Evolutionary conservation across 2,888 invertebrate genomes (phyloP), one percentile per base, ranked within the genome.

Genomic region (Hesperia comma): DNA sequence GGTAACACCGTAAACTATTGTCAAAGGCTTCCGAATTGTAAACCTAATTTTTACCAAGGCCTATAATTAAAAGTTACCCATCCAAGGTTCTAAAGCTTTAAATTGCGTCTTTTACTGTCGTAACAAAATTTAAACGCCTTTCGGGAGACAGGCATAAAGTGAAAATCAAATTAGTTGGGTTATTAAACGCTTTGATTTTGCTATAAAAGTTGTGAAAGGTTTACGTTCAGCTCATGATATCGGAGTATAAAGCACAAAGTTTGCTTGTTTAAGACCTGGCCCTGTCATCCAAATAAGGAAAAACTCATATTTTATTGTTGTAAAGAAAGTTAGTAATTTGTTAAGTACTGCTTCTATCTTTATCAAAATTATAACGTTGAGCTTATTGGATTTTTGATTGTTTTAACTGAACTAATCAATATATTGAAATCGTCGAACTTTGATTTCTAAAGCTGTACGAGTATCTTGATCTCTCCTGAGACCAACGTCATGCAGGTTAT

Each of bases 41-140:
- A 60, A 54, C 54, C 33, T n/a, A 66, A 58, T 58, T 54, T 60
- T 66, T 66, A 53, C 58, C 58, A 54, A 33, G 46, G 60, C 32
- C 60, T 21, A 60, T 66, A 66, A 66, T 66, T 60, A 66, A 66
- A 66, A 66, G 66, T 66, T 66, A 66, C 53, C 41, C 54, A 46
- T 60, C 37, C 32, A 60, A 43, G 51, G 60, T 54, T 60, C 54
- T 19, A 58, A 66, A 43, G 58, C 60, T 54, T 60, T 54, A 66
- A 66, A 66, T 66, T 66, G 60, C 66, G 66, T 66, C 58, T 66
- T 66, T 66, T 58, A 66, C 60, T 60, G 66, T 37, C 58, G 66
- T 66, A 66, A 66, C 66, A 66, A 66, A 66, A 66, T 66, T 66
- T 60, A 66, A 66, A 66, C 60, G 64, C 43, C 64, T 66, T 66